These are phyloP conservation scores for Porphyrio hochstetteri DNA, from an alignment of 2,113 vertebrate species.

Conservation along the genomic window DNA sequence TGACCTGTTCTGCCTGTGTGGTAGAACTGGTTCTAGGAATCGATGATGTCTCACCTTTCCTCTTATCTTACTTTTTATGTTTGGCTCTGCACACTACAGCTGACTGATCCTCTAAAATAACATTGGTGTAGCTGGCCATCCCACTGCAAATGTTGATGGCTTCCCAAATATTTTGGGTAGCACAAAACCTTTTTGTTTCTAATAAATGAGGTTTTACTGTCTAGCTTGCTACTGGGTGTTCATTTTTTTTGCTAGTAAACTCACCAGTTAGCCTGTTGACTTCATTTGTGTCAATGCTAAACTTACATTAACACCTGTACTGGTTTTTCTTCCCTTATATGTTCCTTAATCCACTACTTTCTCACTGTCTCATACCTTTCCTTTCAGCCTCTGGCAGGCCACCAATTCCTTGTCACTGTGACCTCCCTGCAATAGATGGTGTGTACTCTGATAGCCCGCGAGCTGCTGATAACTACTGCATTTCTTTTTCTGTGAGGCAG, in stretches of 20 bases:
- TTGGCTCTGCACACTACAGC: background rate
- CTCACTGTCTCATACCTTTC: background rate
- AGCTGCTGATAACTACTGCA: background rate
- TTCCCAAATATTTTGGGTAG: background rate
- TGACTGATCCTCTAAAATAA: background rate
- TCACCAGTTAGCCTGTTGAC: background rate
- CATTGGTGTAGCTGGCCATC: background rate
- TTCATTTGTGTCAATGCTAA: background rate
- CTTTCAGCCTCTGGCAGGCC: background rate
- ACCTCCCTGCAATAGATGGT: background rate
- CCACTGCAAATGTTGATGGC: background rate
- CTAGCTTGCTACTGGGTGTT: background rate
- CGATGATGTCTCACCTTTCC: fast-evolving
- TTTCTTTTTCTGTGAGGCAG: background rate
- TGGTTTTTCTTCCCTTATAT: background rate
- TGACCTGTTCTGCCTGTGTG: background rate
- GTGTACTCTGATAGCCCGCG: background rate
- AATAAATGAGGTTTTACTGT: background rate
- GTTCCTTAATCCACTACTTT: background rate
- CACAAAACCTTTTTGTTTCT: background rate
- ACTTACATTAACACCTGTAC: background rate
- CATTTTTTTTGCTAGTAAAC: background rate
- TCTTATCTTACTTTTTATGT: background rate
- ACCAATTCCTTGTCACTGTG: background rate
- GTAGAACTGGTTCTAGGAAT: background rate